Evolutionary conservation across 35 echinoderm and acorn worm species (phyloP).

Genomic region (Apostichopus japonicus): DNA sequence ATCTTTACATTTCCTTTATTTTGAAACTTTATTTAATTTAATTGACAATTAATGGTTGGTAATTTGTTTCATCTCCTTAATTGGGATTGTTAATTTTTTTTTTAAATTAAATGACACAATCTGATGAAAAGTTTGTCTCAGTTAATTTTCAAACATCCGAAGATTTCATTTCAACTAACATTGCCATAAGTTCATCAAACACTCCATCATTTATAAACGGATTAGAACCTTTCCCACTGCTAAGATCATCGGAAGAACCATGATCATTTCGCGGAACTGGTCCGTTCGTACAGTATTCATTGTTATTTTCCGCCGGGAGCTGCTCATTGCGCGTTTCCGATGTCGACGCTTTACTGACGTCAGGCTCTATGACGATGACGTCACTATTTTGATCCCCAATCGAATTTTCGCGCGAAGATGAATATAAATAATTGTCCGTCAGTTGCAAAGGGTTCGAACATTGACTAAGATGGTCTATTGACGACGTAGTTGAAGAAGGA

Average conservation of each 20-base stretch:
- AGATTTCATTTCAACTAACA: slow-evolving; percentile 45
- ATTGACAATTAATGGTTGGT: too few relatives aligned
- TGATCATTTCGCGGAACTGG: background rate
- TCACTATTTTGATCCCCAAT: slow-evolving; percentile 37
- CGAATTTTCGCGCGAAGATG: slow-evolving; percentile 33
- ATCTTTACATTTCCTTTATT: too few relatives aligned
- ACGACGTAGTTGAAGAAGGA: slow-evolving; percentile 36
- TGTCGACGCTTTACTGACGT: background rate
- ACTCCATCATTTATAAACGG: slow-evolving; percentile 13
- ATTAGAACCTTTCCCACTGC: background rate
- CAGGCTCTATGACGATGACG: background rate
- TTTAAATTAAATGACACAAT: too few relatives aligned
- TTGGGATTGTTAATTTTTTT: too few relatives aligned
- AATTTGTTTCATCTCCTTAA: too few relatives aligned
- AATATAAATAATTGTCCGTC: slow-evolving; percentile 40
- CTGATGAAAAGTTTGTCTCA: background rate
- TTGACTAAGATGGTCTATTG: slow-evolving; percentile 4
- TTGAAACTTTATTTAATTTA: too few relatives aligned
- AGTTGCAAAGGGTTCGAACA: slow-evolving; percentile 37
- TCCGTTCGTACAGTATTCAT: background rate
- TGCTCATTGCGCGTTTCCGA: background rate
- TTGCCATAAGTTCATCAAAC: slow-evolving; percentile 47
- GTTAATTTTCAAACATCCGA: slow-evolving; percentile 12
- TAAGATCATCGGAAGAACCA: background rate
- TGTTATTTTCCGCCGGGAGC: background rate